Conservation (phyloP, 1,140 invertebrate species). For the Lineus longissimus region DNA sequence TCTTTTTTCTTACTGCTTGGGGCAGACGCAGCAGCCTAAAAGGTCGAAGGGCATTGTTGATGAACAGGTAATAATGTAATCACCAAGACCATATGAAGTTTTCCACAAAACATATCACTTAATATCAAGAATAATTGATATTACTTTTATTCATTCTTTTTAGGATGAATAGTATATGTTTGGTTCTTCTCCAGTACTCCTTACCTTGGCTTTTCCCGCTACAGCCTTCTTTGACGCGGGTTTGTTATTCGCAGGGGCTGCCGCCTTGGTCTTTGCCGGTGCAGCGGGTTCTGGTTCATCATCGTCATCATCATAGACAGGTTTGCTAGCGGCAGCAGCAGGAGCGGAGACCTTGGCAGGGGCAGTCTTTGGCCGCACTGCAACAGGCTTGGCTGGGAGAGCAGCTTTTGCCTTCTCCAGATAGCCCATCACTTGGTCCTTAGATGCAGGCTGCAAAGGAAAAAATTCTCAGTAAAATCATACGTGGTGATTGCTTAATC, state of each 20-base stretch:
- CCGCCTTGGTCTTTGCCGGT: neutral
- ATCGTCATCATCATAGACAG: neutral
- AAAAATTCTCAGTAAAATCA: constrained; percentile 9
- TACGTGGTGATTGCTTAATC: too few species aligned
- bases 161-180: too few species aligned
- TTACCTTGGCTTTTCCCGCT: constrained; percentile 17
- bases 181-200: too few species aligned
- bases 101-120: too few species aligned
- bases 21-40: constrained; percentile 7
- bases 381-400: constrained; percentile 68
- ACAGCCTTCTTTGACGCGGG: constrained; percentile 23
- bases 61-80: too few species aligned
- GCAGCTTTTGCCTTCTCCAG: constrained; percentile 82
- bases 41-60: neutral
- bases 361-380: constrained; percentile 16
- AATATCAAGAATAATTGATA: too few species aligned
- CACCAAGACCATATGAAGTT: too few species aligned
- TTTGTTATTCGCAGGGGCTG: constrained; percentile 2
- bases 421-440: constrained; percentile 70
- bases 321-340: constrained; percentile 14
- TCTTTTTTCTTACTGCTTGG: constrained; percentile 62
- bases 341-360: constrained; percentile 26
- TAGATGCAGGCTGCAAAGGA: constrained; percentile 68
- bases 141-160: too few species aligned
- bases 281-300: neutral